These are phyloP conservation scores for Lasioglossum villosulum DNA, from an alignment of 2,888 invertebrate species.

Conservation along the genomic window DNA sequence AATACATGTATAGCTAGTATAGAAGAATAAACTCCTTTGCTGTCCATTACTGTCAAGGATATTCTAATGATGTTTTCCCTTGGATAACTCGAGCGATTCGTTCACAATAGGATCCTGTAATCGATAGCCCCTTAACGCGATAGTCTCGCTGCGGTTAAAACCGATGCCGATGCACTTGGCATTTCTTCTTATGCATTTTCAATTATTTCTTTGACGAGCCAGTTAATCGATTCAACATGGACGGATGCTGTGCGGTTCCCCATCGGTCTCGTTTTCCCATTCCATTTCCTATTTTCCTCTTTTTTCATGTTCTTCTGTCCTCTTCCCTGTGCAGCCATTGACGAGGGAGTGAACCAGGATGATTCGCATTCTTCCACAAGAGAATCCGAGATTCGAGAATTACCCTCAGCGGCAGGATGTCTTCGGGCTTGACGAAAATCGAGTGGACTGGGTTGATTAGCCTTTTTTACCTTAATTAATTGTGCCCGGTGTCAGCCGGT, in stretches of 20 bases:
- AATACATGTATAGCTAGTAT: background rate
- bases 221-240: constrained; percentile 61
- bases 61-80: constrained; percentile 3
- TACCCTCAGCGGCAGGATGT: constrained; percentile 34
- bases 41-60: background rate
- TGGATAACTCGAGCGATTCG: background rate
- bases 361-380: constrained; percentile 40
- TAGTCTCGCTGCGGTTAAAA: constrained; percentile 33
- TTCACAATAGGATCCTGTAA: constrained; percentile 13
- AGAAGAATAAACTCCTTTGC: background rate
- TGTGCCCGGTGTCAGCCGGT: constrained; percentile 14
- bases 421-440: constrained; percentile 45
- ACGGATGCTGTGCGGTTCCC: constrained; percentile 44
- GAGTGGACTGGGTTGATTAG: constrained; percentile 2
- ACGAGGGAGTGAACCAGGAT: constrained; percentile 10
- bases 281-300: constrained; percentile 9
- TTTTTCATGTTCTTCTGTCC: background rate
- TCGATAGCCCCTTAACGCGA: constrained; percentile 23
- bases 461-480: constrained; percentile 45
- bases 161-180: constrained; percentile 28
- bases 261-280: constrained; percentile 40
- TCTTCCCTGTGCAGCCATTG: constrained; percentile 9
- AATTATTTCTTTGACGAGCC: constrained; percentile 54
- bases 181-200: constrained; percentile 45
- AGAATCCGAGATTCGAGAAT: constrained; percentile 32